phyloP scores from a whole-genome alignment of 1,140 invertebrate species.

The Drosophila lini region DNA sequence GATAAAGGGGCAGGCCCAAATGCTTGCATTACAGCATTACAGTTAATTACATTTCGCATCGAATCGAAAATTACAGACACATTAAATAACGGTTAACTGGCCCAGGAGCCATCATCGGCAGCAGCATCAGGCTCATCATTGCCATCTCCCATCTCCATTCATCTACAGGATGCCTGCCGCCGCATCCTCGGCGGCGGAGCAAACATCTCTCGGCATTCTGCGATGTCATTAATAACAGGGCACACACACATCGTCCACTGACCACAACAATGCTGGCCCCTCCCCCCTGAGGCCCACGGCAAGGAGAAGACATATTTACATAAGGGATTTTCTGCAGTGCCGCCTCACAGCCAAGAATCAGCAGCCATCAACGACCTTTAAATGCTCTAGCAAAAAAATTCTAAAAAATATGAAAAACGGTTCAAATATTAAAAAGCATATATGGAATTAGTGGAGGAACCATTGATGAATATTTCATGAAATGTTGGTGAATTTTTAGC shows the following conservation, averaged over 20 bases:
- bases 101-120: slow-evolving; percentile 20
- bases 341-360: slow-evolving; percentile 31
- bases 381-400: slow-evolving; percentile 34
- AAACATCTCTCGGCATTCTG: slow-evolving; percentile 57
- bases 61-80: slow-evolving; percentile 74
- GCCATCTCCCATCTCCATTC: neutral
- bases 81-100: slow-evolving; percentile 78
- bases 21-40: slow-evolving; percentile 54
- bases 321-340: slow-evolving; percentile 76
- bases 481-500: neutral
- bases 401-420: neutral
- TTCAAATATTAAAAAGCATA: too few species aligned
- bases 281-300: slow-evolving; percentile 5
- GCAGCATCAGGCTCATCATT: slow-evolving; percentile 8
- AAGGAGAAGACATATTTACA: slow-evolving; percentile 66
- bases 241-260: slow-evolving; percentile 36
- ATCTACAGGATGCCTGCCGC: slow-evolving; percentile 7
- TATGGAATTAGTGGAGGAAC: neutral
- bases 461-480: neutral
- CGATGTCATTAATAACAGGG: slow-evolving; percentile 78
- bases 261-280: slow-evolving; percentile 29
- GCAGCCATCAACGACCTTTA: slow-evolving; percentile 22
- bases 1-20: slow-evolving; percentile 11
- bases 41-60: slow-evolving; percentile 78
- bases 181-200: slow-evolving; percentile 8